phyloP scores from a whole-genome alignment of 1,140 invertebrate genomes.

The Solen grandis region DNA sequence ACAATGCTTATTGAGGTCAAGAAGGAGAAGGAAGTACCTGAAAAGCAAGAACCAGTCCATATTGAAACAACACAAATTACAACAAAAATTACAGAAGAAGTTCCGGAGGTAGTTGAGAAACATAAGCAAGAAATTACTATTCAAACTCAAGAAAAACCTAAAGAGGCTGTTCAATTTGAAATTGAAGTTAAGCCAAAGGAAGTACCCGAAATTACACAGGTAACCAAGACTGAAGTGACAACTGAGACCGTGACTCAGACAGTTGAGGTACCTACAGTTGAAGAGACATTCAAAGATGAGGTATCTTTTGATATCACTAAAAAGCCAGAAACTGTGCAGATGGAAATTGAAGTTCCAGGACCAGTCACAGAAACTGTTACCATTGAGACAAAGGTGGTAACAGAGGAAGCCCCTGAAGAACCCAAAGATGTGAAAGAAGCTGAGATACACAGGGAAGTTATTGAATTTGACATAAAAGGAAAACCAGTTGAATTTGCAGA shows the following conservation, averaged over 20 bases:
- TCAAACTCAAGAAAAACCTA: constrained; percentile 44
- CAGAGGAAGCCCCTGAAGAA: constrained; percentile 17
- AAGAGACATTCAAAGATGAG: constrained; percentile 53
- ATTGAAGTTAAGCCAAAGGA: constrained; percentile 60
- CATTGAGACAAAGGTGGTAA: constrained; percentile 7
- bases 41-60: background rate
- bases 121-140: constrained; percentile 43
- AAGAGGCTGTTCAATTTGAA: constrained; percentile 59
- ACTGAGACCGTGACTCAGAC: constrained; percentile 35
- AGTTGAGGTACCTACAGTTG: constrained; percentile 48
- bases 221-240: constrained; percentile 28
- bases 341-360: constrained; percentile 42
- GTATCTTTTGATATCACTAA: constrained; percentile 39
- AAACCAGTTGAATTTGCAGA: constrained; percentile 37
- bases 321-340: constrained; percentile 41
- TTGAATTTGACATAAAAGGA: constrained; percentile 62
- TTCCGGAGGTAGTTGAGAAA: constrained; percentile 46
- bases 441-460: constrained; percentile 65
- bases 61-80: constrained; percentile 1
- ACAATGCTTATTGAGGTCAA: constrained; percentile 36
- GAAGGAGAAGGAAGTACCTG: background rate
- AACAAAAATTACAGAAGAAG: constrained; percentile 32
- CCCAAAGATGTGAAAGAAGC: constrained; percentile 19
- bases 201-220: constrained; percentile 51
- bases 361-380: constrained; percentile 26